phyloP scores from a whole-genome alignment of 2,797 vertebrate genomes.

The Distichodus sexfasciatus region DNA sequence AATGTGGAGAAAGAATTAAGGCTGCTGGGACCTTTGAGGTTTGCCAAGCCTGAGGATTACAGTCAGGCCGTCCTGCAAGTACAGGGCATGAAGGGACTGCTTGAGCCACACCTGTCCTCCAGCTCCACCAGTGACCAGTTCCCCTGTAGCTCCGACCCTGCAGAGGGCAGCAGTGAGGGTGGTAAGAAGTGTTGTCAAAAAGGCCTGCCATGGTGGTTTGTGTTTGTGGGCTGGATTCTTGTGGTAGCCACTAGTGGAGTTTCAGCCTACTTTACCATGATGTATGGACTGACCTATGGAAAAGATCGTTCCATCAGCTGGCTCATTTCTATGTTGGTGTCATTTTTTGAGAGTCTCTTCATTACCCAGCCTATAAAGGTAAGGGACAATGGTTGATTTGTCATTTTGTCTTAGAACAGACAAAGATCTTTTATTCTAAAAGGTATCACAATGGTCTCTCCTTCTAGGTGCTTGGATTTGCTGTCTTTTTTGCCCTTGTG shows the following conservation, averaged over 20 bases:
- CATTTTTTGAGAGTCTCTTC: slow-evolving; percentile 92
- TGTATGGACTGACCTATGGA: slow-evolving; percentile 90
- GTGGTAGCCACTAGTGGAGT: slow-evolving; percentile 82
- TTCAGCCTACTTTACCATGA: slow-evolving; percentile 91
- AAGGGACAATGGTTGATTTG: slow-evolving; percentile 37
- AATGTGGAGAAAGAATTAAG: slow-evolving; percentile 81
- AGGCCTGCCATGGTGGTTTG: slow-evolving; percentile 92
- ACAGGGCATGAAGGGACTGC: slow-evolving; percentile 79
- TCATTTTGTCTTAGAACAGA: not conserved
- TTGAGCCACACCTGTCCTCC: slow-evolving; percentile 67
- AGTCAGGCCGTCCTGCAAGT: slow-evolving; percentile 80
- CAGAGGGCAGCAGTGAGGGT: slow-evolving; percentile 33
- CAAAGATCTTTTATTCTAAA: not conserved
- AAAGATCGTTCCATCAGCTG: slow-evolving; percentile 88
- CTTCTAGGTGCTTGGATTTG: slow-evolving; percentile 89
- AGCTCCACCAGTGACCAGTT: slow-evolving; percentile 56
- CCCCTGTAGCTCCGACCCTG: slow-evolving; percentile 60
- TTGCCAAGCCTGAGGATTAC: slow-evolving; percentile 75
- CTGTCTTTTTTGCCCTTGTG: slow-evolving; percentile 93
- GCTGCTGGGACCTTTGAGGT: slow-evolving; percentile 77
- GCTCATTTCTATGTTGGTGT: slow-evolving; percentile 91
- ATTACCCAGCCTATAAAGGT: slow-evolving; percentile 95
- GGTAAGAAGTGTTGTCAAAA: slow-evolving; percentile 66
- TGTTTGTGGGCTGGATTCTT: slow-evolving; percentile 87
- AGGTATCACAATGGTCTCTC: not conserved